A percentile compares a stretch with the other conserved stretches of the same genome.
Conservation (phyloP, 2,797 vertebrate species). For the Mormyrops boulengeri region DNA sequence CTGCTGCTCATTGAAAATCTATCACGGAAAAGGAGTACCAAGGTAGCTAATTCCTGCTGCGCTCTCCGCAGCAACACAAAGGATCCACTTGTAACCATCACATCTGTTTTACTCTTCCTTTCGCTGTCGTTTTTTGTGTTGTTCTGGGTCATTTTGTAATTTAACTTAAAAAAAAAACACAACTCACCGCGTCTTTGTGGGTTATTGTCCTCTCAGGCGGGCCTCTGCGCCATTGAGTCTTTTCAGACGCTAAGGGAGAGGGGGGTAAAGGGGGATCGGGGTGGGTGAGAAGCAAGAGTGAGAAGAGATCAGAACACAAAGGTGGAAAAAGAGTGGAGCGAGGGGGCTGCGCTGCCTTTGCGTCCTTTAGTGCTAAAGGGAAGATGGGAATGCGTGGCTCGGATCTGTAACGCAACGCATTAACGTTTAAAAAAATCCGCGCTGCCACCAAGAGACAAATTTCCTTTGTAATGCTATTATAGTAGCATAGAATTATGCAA, state of each 20-base stretch:
- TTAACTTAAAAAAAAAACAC: constrained; percentile 39
- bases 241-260: constrained; percentile 72
- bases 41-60: constrained; percentile 48
- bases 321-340: constrained; percentile 46
- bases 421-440: constrained; percentile 30
- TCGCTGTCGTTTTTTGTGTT: constrained; percentile 33
- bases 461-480: constrained; percentile 3
- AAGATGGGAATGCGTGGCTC: constrained; percentile 30
- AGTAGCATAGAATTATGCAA: neutral
- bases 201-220: constrained; percentile 78
- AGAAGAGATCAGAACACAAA: constrained; percentile 66
- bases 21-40: constrained; percentile 34
- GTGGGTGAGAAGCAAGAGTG: constrained; percentile 64
- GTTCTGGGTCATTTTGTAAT: constrained; percentile 50
- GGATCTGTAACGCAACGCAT: constrained; percentile 20
- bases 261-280: constrained; percentile 42
- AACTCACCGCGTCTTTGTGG: constrained; percentile 77
- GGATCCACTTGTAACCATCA: constrained; percentile 51
- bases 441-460: constrained; percentile 21
- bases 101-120: constrained; percentile 39
- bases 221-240: constrained; percentile 76
- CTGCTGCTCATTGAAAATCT: constrained; percentile 31
- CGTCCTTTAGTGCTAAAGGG: constrained; percentile 33
- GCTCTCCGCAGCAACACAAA: constrained; percentile 66
- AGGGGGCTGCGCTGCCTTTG: constrained; percentile 33